A percentile compares a stretch with the other conserved stretches of the same genome.
These are phyloP conservation scores for Sigmodon hispidus DNA, from an alignment of 2,113 vertebrate genomes.

Conservation along the genomic window DNA sequence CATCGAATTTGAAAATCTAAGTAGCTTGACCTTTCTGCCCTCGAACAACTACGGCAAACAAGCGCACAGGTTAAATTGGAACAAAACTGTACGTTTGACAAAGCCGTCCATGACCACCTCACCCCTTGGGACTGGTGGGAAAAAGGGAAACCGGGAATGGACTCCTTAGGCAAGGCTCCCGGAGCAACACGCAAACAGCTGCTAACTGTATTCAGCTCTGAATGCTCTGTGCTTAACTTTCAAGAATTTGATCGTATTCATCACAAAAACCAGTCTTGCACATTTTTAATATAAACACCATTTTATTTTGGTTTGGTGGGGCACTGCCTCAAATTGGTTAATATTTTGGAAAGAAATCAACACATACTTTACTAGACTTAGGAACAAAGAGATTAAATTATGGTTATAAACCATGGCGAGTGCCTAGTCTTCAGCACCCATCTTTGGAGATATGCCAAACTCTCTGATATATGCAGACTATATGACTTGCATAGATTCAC, in stretches of 20 bases:
- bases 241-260: constrained; percentile 2
- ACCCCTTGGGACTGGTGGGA: not conserved
- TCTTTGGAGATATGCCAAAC: constrained; percentile 34
- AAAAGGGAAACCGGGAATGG: not conserved
- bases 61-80: constrained; percentile 3
- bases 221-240: not conserved
- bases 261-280: not conserved
- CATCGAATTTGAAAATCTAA: not conserved
- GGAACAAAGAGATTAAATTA: constrained; percentile 20
- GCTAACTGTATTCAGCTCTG: not conserved
- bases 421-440: not conserved
- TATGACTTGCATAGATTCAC: not conserved
- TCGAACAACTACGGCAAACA: not conserved
- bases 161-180: not conserved
- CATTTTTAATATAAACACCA: constrained; percentile 42
- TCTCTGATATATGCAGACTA: not conserved
- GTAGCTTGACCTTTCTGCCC: not conserved
- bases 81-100: constrained; percentile 9
- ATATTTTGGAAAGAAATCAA: constrained; percentile 57
- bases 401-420: not conserved
- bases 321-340: constrained; percentile 23
- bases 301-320: constrained; percentile 30
- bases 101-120: not conserved
- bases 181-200: rapidly evolving
- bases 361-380: not conserved